phyloP scores from a whole-genome alignment of 2,797 vertebrate genomes.

The Platyrinchus mystaceus region DNA sequence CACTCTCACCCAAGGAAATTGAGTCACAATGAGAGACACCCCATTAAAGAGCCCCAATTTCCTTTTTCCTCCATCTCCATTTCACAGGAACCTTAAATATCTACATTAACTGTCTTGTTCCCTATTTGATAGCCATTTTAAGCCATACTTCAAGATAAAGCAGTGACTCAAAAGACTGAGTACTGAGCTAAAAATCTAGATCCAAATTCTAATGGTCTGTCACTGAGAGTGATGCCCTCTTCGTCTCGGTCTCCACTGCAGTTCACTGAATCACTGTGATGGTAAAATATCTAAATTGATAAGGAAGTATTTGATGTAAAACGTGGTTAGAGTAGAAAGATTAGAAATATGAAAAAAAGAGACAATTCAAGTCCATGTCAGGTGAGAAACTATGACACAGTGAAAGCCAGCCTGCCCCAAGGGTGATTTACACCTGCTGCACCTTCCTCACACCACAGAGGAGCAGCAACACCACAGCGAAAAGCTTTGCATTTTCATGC shows the following conservation, averaged over 20 bases:
- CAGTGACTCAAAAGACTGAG: neutral
- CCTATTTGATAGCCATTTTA: slow-evolving; percentile 7
- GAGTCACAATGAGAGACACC: neutral
- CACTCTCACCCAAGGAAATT: neutral
- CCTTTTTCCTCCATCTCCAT: neutral
- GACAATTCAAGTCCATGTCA: neutral
- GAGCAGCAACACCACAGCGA: neutral
- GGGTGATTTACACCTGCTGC: fast-evolving
- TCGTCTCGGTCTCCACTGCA: neutral
- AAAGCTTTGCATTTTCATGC: neutral
- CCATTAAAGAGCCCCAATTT: neutral
- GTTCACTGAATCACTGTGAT: neutral
- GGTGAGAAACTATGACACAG: neutral
- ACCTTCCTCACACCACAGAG: neutral
- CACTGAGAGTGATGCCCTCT: neutral
- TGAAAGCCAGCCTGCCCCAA: neutral
- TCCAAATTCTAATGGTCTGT: neutral
- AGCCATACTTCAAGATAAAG: neutral
- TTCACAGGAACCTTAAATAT: neutral
- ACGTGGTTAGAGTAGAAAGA: neutral
- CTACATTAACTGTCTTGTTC: neutral
- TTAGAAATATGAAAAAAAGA: neutral
- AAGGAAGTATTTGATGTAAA: neutral
- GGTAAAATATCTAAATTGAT: neutral
- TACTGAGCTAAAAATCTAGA: neutral